phyloP scores from a whole-genome alignment of 64 coral and sea anemone genomes.

The Pocillopora verrucosa region DNA sequence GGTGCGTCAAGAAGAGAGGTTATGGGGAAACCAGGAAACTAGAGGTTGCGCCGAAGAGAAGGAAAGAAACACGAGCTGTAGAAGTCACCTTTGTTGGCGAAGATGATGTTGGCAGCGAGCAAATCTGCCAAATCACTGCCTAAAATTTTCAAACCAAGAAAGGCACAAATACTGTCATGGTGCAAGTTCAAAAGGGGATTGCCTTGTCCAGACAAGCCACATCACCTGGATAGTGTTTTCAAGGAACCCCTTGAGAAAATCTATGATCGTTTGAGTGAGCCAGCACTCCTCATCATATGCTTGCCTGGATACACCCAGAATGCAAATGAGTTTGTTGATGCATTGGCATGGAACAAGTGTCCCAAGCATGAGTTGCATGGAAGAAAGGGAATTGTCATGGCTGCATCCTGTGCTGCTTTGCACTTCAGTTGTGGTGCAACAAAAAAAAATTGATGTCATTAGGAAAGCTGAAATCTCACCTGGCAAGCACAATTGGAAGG shows the following conservation, averaged over 20 bases:
- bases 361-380: slow-evolving; percentile 49
- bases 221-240: neutral
- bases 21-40: no score
- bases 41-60: no score
- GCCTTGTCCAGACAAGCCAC: neutral
- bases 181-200: slow-evolving; percentile 25
- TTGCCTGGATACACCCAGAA: slow-evolving; percentile 59
- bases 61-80: no score
- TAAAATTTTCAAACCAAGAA: slow-evolving; percentile 30
- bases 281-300: slow-evolving; percentile 1
- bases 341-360: slow-evolving; percentile 31
- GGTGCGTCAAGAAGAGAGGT: no score
- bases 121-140: slow-evolving; percentile 42
- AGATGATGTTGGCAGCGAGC: slow-evolving; percentile 11
- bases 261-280: slow-evolving; percentile 11
- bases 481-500: neutral
- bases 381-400: slow-evolving; percentile 21
- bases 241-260: neutral
- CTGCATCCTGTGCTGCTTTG: neutral
- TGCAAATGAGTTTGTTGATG: slow-evolving; percentile 47
- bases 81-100: neutral
- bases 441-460: neutral
- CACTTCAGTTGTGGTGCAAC: slow-evolving; percentile 38
- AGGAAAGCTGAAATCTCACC: neutral
- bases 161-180: slow-evolving; percentile 53